Percentiles rank a stretch among this genome's conserved stretches.
phyloP scores from a whole-genome alignment of 1,140 invertebrate species.

The Grapholita molesta region DNA sequence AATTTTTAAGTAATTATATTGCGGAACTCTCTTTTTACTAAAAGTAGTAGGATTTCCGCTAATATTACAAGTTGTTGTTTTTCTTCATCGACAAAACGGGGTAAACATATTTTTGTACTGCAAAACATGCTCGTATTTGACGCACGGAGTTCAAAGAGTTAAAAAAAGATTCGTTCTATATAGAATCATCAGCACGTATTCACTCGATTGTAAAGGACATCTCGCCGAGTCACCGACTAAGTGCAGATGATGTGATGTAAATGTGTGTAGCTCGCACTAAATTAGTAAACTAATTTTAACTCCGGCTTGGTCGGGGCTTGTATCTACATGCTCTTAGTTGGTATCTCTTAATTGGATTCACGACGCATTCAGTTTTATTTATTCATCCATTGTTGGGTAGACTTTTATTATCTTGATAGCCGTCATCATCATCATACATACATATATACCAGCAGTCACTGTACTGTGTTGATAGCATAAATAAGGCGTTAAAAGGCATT shows the following conservation, averaged over 20 bases:
- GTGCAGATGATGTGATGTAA: neutral
- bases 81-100: too few relatives aligned
- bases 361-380: neutral
- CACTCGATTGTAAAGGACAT: neutral
- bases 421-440: too few relatives aligned
- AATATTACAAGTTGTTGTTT: too few relatives aligned
- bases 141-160: neutral
- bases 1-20: too few relatives aligned
- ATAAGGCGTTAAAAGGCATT: too few relatives aligned
- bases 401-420: too few relatives aligned
- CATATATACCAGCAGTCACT: too few relatives aligned
- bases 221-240: neutral
- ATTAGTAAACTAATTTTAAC: neutral
- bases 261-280: neutral
- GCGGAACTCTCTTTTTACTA: too few relatives aligned
- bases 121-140: neutral
- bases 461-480: too few relatives aligned
- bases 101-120: too few relatives aligned
- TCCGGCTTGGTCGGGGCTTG: neutral
- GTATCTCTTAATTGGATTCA: neutral
- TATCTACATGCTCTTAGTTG: neutral
- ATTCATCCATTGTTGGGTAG: neutral
- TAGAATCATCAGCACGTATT: neutral
- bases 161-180: neutral
- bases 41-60: too few relatives aligned